phyloP scores from a whole-genome alignment of 2,888 invertebrate genomes.

The Drosophila hawaiiensis region DNA sequence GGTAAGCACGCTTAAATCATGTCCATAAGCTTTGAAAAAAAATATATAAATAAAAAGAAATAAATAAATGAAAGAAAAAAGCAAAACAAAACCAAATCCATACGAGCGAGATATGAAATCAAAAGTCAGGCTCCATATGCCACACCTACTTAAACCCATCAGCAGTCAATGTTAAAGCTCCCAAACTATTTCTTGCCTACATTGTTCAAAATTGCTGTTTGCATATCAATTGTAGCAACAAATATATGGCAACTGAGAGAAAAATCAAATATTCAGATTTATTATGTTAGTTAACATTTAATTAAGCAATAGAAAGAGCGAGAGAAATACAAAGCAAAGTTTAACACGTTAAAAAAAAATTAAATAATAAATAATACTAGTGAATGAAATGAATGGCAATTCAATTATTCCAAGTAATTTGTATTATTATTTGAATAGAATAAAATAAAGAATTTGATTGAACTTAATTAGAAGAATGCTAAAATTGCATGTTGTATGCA shows the following conservation, averaged over 20 bases:
- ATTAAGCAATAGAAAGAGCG: background rate
- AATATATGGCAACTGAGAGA: background rate
- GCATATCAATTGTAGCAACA: background rate
- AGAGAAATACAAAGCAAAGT: background rate
- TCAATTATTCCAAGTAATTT: background rate
- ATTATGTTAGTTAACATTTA: background rate
- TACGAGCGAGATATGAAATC: constrained; percentile 24
- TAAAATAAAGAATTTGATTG: background rate
- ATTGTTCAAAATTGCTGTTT: background rate
- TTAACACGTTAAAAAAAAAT: background rate
- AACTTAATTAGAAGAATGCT: background rate
- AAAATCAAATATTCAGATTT: background rate
- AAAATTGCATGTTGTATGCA: background rate
- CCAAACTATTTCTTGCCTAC: background rate
- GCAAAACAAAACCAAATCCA: background rate
- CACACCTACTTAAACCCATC: constrained; percentile 33
- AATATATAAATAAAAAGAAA: constrained; percentile 3
- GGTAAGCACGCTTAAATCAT: constrained; percentile 34
- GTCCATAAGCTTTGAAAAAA: constrained; percentile 17
- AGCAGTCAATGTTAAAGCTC: constrained; percentile 22
- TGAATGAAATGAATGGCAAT: background rate
- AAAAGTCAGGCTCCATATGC: constrained; percentile 13
- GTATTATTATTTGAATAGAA: background rate
- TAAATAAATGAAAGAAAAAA: background rate
- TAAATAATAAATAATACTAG: background rate